Percentiles rank a stretch among this genome's conserved stretches.
Conservation (phyloP, 2,113 vertebrate species). For the Chaetorhynchus papuensis region DNA sequence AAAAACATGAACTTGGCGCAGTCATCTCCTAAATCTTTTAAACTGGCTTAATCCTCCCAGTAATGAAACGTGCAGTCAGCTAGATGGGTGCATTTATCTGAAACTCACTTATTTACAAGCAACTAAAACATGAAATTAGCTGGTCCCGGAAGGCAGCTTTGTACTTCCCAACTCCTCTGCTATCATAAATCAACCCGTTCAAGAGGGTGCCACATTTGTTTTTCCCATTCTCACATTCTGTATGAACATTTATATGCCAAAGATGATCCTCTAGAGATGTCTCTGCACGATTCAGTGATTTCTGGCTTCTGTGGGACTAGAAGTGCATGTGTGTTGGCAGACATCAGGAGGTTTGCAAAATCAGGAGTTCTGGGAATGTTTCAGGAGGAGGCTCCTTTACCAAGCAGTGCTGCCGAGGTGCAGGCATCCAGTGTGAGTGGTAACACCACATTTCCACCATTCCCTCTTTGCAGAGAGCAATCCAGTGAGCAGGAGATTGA, state of each 20-base stretch:
- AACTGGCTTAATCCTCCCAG: conserved; percentile 43
- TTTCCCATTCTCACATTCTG: conserved; percentile 60
- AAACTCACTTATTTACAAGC: conserved; percentile 58
- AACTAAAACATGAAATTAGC: conserved; percentile 65
- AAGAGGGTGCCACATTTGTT: conserved; percentile 55
- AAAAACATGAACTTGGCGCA: conserved; percentile 5
- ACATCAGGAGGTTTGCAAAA: conserved; percentile 35
- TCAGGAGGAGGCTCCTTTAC: conserved; percentile 13
- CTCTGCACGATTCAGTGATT: conserved; percentile 42
- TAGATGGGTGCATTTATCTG: conserved; percentile 50
- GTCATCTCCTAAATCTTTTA: conserved; percentile 47
- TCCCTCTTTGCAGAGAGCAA: neutral
- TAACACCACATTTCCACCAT: neutral
- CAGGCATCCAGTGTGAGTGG: neutral
- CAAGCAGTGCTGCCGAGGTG: conserved; percentile 9
- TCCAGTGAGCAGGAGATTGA: neutral
- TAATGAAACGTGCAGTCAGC: conserved; percentile 37
- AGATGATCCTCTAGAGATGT: conserved; percentile 46
- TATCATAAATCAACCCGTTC: conserved; percentile 60
- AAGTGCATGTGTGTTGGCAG: conserved; percentile 36
- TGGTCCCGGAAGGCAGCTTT: conserved; percentile 26
- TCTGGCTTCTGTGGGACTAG: conserved; percentile 48
- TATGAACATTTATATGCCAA: conserved; percentile 31
- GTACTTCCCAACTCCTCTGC: conserved; percentile 14
- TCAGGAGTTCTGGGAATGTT: conserved; percentile 39